Conservation (phyloP, 2,113 vertebrate species). For the Rousettus leschenaultii region DNA sequence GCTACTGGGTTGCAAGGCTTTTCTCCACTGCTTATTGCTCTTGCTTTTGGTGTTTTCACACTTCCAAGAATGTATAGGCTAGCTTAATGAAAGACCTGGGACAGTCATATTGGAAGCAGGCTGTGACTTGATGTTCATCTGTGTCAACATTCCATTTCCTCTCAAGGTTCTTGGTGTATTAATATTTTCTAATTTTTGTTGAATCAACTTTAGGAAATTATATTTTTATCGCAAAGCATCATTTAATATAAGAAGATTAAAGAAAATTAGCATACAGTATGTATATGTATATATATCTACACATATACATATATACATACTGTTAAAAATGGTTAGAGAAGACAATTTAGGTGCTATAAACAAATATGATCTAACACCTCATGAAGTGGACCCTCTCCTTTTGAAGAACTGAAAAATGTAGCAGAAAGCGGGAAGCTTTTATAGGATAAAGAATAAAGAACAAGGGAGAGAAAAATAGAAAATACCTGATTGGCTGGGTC, state of each 20-base stretch:
- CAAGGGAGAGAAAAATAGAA: neutral
- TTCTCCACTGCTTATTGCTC: neutral
- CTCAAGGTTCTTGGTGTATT: neutral
- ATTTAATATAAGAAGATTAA: neutral
- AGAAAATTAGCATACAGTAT: neutral
- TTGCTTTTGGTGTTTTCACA: neutral
- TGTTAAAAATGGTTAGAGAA: neutral
- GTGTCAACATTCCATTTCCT: neutral
- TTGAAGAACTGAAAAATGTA: neutral
- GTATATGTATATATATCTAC: neutral
- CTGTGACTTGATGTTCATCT: neutral
- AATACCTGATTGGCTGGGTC: neutral
- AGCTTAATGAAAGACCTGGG: neutral
- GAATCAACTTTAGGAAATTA: slow-evolving; percentile 15
- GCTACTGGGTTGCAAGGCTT: neutral
- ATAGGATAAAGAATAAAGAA: neutral
- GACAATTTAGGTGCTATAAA: neutral
- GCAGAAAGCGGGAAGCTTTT: neutral
- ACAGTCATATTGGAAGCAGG: neutral
- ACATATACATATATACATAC: neutral
- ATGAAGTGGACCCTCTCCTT: neutral
- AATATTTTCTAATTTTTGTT: slow-evolving; percentile 1
- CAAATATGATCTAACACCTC: neutral
- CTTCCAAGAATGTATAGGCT: neutral
- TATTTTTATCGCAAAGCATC: neutral